Conservation (phyloP, 2,797 vertebrate genomes). For the Chloroceryle inda region DNA sequence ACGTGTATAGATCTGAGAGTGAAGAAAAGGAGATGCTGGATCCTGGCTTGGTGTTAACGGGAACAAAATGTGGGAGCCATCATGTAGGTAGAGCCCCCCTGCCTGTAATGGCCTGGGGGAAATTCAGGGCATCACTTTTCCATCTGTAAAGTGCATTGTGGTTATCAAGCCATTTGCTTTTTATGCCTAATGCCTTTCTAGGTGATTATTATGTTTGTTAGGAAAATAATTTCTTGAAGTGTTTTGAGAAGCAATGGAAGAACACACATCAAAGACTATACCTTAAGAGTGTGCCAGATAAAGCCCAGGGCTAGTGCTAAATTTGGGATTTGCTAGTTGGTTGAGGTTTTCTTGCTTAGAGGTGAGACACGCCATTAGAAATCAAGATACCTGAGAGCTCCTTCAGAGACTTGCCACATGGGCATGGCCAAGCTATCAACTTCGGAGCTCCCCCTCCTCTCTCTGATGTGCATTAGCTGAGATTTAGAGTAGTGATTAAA, state of each 20-base stretch:
- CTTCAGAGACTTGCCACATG: not conserved
- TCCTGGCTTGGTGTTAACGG: conserved; percentile 95
- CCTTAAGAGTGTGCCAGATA: not conserved
- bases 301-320: not conserved
- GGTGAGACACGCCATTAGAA: not conserved
- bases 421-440: not conserved
- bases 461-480: not conserved
- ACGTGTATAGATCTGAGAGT: conserved; percentile 87
- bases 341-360: not conserved
- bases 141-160: not conserved
- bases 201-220: not conserved
- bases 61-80: conserved; percentile 93
- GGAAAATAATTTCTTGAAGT: not conserved
- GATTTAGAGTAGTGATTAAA: not conserved
- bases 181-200: not conserved
- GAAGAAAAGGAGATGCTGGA: conserved; percentile 91
- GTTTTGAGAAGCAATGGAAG: not conserved
- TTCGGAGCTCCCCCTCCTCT: not conserved
- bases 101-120: not conserved
- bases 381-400: not conserved
- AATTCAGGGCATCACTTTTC: not conserved
- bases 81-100: conserved; percentile 82
- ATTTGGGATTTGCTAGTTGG: not conserved
- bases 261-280: not conserved
- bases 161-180: not conserved